Evolutionary conservation across 2,113 vertebrate genomes (phyloP).

Genomic region (Urocolius indicus): DNA sequence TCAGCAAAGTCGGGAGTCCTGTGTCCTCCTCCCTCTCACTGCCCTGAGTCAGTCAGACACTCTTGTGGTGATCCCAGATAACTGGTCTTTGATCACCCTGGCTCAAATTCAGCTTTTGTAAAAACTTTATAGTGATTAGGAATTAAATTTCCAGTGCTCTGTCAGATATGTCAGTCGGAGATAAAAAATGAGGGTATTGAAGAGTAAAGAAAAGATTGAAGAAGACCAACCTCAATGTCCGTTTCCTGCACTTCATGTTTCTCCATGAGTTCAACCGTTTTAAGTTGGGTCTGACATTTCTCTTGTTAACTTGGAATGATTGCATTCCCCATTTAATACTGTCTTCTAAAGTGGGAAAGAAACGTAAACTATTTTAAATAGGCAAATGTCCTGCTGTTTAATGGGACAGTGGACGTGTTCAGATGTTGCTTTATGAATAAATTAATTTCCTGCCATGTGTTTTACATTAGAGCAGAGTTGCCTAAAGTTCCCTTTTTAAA

Average conservation of each 20-base stretch:
- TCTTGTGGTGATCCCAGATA: not conserved
- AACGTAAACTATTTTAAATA: slow-evolving; percentile 49
- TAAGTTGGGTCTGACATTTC: slow-evolving; percentile 16
- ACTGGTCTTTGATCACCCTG: not conserved
- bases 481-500: slow-evolving; percentile 25
- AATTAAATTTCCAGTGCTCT: not conserved
- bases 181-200: not conserved
- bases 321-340: slow-evolving; percentile 34
- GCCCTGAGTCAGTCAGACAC: not conserved
- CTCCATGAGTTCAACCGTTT: not conserved
- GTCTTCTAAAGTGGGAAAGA: slow-evolving; percentile 44
- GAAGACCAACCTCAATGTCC: not conserved
- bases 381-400: slow-evolving; percentile 70
- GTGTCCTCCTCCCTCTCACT: not conserved
- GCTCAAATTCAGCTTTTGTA: not conserved
- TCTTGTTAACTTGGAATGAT: slow-evolving; percentile 12
- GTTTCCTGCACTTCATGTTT: slow-evolving; percentile 22
- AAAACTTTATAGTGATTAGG: not conserved
- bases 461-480: slow-evolving; percentile 63
- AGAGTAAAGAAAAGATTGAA: not conserved
- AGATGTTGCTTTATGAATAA: slow-evolving; percentile 71
- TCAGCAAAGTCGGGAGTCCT: not conserved
- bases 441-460: slow-evolving; percentile 77
- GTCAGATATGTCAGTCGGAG: not conserved
- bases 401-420: slow-evolving; percentile 63